Evolutionary conservation across 2,888 invertebrate genomes (phyloP).

Genomic region (Melanotus villosus): DNA sequence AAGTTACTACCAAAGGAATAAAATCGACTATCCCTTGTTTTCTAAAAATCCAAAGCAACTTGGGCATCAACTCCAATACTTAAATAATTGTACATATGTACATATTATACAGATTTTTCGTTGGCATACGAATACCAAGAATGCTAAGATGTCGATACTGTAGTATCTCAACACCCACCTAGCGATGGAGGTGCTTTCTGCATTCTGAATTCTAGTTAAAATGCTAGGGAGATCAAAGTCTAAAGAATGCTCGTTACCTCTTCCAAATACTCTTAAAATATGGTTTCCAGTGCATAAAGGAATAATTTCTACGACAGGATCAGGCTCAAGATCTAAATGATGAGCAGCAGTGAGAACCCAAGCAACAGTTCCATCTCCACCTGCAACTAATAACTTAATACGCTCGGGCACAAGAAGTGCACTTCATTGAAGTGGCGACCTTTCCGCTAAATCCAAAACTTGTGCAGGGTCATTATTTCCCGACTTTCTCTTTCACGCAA

Average conservation of each 20-base stretch:
- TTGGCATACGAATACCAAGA: slow-evolving; percentile 69
- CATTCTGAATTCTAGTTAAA: slow-evolving; percentile 73
- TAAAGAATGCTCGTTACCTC: slow-evolving; percentile 84
- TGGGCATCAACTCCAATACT: slow-evolving; percentile 96
- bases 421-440: slow-evolving; percentile 86
- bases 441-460: slow-evolving; percentile 85
- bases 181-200: slow-evolving; percentile 66
- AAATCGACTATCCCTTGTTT: slow-evolving; percentile 87
- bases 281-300: slow-evolving; percentile 98
- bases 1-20: slow-evolving; percentile 89
- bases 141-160: slow-evolving; percentile 69
- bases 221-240: slow-evolving; percentile 78
- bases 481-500: slow-evolving; percentile 86
- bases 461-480: slow-evolving; percentile 94
- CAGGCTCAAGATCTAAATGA: slow-evolving; percentile 79
- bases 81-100: slow-evolving; percentile 93
- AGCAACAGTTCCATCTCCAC: slow-evolving; percentile 95
- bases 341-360: slow-evolving; percentile 90
- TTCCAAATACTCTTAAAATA: slow-evolving; percentile 90
- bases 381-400: slow-evolving; percentile 85
- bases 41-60: slow-evolving; percentile 94
- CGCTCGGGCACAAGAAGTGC: slow-evolving; percentile 69
- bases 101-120: slow-evolving; percentile 68
- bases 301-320: slow-evolving; percentile 85
- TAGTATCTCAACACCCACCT: slow-evolving; percentile 67